Conservation (phyloP, 2,797 vertebrate genomes). For the Poecilia picta region DNA sequence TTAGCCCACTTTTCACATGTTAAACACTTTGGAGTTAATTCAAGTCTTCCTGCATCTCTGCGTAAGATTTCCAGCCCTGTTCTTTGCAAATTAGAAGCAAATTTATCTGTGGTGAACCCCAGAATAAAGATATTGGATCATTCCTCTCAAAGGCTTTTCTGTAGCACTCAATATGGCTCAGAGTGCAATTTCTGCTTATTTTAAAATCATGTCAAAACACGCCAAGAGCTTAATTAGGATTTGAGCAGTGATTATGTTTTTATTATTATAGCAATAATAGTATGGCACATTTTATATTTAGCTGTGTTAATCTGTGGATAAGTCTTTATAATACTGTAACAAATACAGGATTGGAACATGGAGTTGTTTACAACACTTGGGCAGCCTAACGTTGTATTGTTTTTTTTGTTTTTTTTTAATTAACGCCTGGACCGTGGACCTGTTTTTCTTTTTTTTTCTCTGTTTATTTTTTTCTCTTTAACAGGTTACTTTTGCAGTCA, state of each 20-base stretch:
- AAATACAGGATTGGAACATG: constrained; percentile 58
- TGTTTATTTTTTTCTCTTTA: constrained; percentile 2
- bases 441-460: neutral
- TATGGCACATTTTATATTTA: constrained; percentile 70
- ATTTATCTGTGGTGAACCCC: constrained; percentile 38
- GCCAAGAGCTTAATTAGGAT: constrained; percentile 63
- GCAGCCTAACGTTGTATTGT: constrained; percentile 1
- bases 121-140: constrained; percentile 25
- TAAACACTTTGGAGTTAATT: constrained; percentile 9
- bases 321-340: constrained; percentile 59
- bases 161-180: constrained; percentile 41
- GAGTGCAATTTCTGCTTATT: constrained; percentile 36
- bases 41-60: neutral
- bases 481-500: constrained; percentile 9
- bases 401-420: constrained; percentile 20
- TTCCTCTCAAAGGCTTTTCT: constrained; percentile 20
- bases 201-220: constrained; percentile 59
- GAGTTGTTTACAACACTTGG: constrained; percentile 20
- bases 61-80: neutral
- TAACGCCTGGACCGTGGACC: constrained; percentile 15
- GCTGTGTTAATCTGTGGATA: constrained; percentile 62
- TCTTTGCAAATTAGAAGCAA: constrained; percentile 17
- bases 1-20: constrained; percentile 6
- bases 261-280: constrained; percentile 60
- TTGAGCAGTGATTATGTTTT: constrained; percentile 63